These are phyloP conservation scores for Caenorhabditis zanzibari DNA, from an alignment of 2,888 invertebrate species.

Conservation along the genomic window DNA sequence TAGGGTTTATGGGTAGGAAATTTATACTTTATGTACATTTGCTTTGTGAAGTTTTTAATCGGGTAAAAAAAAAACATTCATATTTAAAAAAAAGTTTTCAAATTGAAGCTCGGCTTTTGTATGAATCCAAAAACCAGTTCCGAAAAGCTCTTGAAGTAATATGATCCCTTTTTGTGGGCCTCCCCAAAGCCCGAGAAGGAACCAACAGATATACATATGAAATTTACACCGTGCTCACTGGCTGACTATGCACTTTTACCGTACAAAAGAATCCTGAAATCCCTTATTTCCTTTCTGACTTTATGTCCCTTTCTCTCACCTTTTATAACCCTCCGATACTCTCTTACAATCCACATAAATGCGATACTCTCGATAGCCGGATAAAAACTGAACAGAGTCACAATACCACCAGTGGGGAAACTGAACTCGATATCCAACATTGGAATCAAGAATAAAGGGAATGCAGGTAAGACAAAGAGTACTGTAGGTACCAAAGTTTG, in stretches of 20 bases:
- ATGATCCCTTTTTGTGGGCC: too few species aligned
- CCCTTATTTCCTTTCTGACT: neutral
- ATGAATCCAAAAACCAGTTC: neutral
- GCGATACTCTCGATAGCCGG: neutral
- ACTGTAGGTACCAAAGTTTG: neutral
- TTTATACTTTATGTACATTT: neutral
- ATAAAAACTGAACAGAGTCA: neutral
- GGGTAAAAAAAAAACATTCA: neutral
- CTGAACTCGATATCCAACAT: neutral
- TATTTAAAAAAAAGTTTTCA: neutral
- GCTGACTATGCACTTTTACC: neutral
- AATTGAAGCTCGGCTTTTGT: too few species aligned
- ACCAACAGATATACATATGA: too few species aligned
- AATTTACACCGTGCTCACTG: neutral
- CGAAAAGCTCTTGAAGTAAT: too few species aligned
- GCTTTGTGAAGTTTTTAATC: neutral
- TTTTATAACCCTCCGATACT: neutral
- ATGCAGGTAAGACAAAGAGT: neutral
- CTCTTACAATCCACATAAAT: neutral
- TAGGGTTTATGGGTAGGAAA: conserved; percentile 36
- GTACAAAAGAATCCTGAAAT: neutral
- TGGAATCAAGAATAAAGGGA: neutral
- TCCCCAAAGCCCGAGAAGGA: too few species aligned
- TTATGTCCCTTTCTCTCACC: neutral
- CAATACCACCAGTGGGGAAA: neutral